phyloP scores from a whole-genome alignment of 2,888 invertebrate genomes.

The Macaria notata region DNA sequence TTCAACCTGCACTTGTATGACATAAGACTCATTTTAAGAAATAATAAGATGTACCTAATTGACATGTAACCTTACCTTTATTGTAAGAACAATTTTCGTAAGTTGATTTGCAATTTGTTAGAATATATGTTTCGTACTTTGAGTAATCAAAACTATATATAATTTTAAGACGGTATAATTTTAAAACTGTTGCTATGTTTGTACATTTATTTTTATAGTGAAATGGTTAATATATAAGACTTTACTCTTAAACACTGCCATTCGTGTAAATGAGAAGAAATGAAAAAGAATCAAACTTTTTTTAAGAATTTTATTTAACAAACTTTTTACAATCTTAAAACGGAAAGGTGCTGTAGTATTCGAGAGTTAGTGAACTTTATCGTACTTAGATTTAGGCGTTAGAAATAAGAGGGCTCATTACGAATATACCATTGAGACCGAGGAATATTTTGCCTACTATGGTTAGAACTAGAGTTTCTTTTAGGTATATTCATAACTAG shows the following conservation, averaged over 20 bases:
- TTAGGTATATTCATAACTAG: conserved; percentile 27
- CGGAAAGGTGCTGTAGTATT: conserved; percentile 62
- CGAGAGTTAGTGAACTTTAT: conserved; percentile 52
- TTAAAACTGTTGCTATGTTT: conserved; percentile 31
- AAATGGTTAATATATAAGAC: conserved; percentile 5
- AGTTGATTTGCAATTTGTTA: too few relatives aligned
- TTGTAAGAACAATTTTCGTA: too few relatives aligned
- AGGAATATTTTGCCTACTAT: conserved; percentile 1
- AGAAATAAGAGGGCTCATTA: conserved; percentile 21
- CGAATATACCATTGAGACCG: conserved; percentile 20
- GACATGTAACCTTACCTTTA: too few relatives aligned
- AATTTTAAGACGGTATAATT: neutral
- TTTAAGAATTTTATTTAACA: conserved; percentile 71
- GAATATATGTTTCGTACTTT: neutral
- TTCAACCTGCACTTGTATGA: neutral
- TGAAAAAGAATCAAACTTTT: conserved; percentile 52
- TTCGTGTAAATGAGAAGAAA: conserved; percentile 55
- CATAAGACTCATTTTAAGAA: neutral
- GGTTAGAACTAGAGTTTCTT: conserved; percentile 6
- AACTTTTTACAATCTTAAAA: conserved; percentile 60
- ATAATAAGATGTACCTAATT: too few relatives aligned
- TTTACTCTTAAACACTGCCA: conserved; percentile 51
- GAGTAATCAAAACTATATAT: neutral
- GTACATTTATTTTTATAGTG: conserved; percentile 25
- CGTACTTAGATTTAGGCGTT: conserved; percentile 28